A percentile compares a stretch with the other conserved stretches of the same genome.
These are phyloP conservation scores for Doryteuthis pealeii DNA, from an alignment of 1,140 invertebrate species.

Conservation along the genomic window DNA sequence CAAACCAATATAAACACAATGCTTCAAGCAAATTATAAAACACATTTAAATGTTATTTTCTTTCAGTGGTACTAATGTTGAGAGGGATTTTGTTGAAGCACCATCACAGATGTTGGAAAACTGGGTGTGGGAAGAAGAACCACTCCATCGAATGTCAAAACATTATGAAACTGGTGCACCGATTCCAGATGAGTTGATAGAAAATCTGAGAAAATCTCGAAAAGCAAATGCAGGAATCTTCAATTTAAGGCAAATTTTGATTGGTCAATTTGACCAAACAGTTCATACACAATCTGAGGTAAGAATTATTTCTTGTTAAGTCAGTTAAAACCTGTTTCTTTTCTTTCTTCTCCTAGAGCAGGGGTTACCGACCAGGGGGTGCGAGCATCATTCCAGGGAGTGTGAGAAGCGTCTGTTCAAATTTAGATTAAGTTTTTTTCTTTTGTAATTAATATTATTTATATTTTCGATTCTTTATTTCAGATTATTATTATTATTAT, in stretches of 20 bases:
- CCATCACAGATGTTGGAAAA: slow-evolving; percentile 68
- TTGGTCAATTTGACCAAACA: slow-evolving; percentile 64
- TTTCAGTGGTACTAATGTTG: slow-evolving; percentile 62
- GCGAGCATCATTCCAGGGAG: too few relatives aligned
- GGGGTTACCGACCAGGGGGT: too few relatives aligned
- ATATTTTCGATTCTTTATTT: too few relatives aligned
- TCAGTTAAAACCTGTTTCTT: too few relatives aligned
- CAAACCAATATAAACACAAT: too few relatives aligned
- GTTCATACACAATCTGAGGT: slow-evolving; percentile 59
- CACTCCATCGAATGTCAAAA: slow-evolving; percentile 61
- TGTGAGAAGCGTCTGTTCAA: too few relatives aligned
- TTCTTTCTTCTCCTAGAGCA: too few relatives aligned
- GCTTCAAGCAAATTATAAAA: too few relatives aligned
- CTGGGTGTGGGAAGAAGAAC: slow-evolving; percentile 66
- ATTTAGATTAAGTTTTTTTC: too few relatives aligned
- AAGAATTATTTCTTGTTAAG: slow-evolving; percentile 9
- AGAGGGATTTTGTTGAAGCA: slow-evolving; percentile 66
- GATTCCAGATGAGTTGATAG: slow-evolving; percentile 62
- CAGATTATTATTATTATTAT: too few relatives aligned
- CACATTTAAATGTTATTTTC: neutral
- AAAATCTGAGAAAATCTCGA: slow-evolving; percentile 60
- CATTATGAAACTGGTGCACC: slow-evolving; percentile 61
- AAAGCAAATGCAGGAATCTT: slow-evolving; percentile 63
- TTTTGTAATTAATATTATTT: too few relatives aligned
- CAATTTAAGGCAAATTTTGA: slow-evolving; percentile 63